These are phyloP conservation scores for Pediacus dermestoides DNA, from an alignment of 2,888 invertebrate genomes.

Conservation along the genomic window DNA sequence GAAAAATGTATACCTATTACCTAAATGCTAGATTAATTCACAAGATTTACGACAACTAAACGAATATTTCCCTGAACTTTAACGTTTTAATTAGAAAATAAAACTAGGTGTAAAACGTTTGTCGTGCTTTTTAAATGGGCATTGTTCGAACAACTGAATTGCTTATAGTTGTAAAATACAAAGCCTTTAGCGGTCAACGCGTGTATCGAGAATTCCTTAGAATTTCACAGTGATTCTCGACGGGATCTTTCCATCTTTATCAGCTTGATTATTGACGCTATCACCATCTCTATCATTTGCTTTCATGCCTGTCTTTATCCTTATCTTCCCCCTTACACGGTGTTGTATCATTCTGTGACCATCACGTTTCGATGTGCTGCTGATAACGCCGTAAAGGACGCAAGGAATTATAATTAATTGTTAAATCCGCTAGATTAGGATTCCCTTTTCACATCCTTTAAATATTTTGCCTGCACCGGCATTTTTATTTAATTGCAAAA, in stretches of 20 bases:
- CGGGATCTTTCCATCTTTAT: constrained; percentile 8
- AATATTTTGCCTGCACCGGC: constrained; percentile 9
- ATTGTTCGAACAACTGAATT: constrained; percentile 18
- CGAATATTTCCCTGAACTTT: constrained; percentile 5
- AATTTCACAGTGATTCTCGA: constrained; percentile 7
- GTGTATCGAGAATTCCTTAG: constrained; percentile 11
- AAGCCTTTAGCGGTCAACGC: constrained; percentile 8
- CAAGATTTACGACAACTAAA: constrained; percentile 27
- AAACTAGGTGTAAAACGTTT: constrained; percentile 12
- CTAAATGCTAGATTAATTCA: constrained; percentile 34
- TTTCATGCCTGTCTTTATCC: constrained; percentile 9
- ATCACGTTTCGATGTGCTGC: constrained; percentile 16
- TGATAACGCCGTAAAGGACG: constrained; percentile 22
- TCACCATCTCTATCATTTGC: constrained; percentile 8
- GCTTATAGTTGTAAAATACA: constrained; percentile 10
- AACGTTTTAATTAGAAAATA: constrained; percentile 24
- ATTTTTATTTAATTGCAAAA: constrained; percentile 14
- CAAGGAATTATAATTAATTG: constrained; percentile 28
- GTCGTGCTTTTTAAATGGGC: constrained; percentile 16
- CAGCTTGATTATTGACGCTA: constrained; percentile 5
- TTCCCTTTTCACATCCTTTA: constrained; percentile 12
- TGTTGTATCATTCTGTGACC: constrained; percentile 12
- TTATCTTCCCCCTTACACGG: constrained; percentile 10
- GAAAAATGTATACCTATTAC: constrained; percentile 33
- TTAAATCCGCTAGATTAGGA: constrained; percentile 15